Evolutionary conservation across 2,113 vertebrate species (phyloP), one percentile per base, ranked within the genome.

Genomic region (Aegotheles bennettii): DNA sequence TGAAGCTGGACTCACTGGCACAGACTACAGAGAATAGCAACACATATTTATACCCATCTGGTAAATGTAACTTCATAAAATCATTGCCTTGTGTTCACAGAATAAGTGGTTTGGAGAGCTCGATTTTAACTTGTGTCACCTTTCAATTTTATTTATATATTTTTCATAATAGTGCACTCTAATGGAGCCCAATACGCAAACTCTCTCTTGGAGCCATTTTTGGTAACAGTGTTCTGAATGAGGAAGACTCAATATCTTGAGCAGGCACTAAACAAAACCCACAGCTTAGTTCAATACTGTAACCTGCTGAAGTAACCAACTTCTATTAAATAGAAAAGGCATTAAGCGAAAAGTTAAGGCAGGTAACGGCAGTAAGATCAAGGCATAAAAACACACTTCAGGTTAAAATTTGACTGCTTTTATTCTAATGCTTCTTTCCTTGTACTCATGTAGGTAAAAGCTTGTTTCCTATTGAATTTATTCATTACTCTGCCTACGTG

Each of bases 181-280:
- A 71, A 51, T 28, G 64, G 10, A 90, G 33, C 11, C 16, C 16
- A 57, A 40, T 13, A 84, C 11, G 36, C 26, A 79, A 71, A 54
- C 11, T 83, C 31, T 33, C 25, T 87, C 26, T 24, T 16, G 15
- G 31, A 10, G 75, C 29, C 42, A 54, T 29, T 33, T 84, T 67
- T 87, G 31, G 54, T 33, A 84, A n/a, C 33, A 59, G 14, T 31
- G 4, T 9, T 82, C 40, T 14, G 28, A 71, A 73, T 0, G 0
- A 43, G 17, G 11, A 57, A 73, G 13, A 85, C 48, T 48, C 24
- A 23, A 24, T 48, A 54, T 76, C 60, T 15, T 29, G 9, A 63
- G 33, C 33, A 91, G 56, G 74, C 3, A 60, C 28, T 33, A 67
- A 67, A 87, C 10, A 84, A 89, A 77, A 43, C 5, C 38, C 40